Base-by-base conservation (phyloP, 2,797 vertebrate species). In the Sebastes kiyomatsui region DNA sequence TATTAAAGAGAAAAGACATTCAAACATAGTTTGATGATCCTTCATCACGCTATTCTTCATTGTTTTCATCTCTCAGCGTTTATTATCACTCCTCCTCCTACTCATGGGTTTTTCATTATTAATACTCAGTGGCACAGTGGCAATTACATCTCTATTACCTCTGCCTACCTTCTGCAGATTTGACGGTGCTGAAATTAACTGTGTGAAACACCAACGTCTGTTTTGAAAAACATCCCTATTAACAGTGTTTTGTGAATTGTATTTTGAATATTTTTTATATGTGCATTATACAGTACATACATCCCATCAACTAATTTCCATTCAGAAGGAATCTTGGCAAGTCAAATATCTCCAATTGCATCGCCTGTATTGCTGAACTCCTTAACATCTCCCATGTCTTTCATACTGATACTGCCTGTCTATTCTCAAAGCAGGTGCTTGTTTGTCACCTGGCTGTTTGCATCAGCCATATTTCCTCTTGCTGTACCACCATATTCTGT, bases 141-240 rank as follows among this genome's bases (percentile, higher is more conserved):
- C 64, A 85, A 83, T 87, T 83, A 81, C 38, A 23, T 73, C 49
- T 82, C 56, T 72, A 72, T 83, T 82, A 59, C 62, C 71, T 54
- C 71, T 42, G 75, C 67, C 60, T 55, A 7, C 62, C 69, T 11
- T 72, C 32, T 32, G 27, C 28, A 30, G 81, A 68, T 77, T 33
- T 52, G 30, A 69, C 12, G 4, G 12, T 25, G 8, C 33, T 20
- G 20, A 55, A 27, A 54, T 11, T 14, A 33, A 60, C 35, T 28
- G 16, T 46, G 13, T 64, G 12, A 67, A 42, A 54, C 54, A 18
- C 28, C 35, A 68, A 69, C 8, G 12, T 42, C 14, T n/a, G 25
- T 49, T 60, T 28, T 1, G 7, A 35, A 22, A 27, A 64, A 65
- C 28, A 5, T 22, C 11, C 1, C 1, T 56, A 5, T 23, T 10